Conservation (phyloP, 1,140 invertebrate species). For the Penaeus indicus region DNA sequence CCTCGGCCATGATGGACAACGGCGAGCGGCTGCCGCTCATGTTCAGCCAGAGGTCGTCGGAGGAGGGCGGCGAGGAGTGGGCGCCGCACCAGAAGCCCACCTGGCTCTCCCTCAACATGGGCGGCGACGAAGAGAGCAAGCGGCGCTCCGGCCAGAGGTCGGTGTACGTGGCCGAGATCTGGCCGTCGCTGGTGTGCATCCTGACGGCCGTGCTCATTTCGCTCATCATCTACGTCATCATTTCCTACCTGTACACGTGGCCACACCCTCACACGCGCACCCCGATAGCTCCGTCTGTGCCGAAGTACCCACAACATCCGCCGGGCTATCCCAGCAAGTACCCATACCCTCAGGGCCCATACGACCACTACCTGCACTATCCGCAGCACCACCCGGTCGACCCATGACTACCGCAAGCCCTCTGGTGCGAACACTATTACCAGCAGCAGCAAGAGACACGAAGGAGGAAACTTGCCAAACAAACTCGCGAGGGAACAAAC, state of each 20-base stretch:
- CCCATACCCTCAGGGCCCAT: conserved; percentile 38
- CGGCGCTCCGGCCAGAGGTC: not conserved
- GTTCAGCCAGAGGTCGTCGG: not conserved
- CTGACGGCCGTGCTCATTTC: conserved; percentile 49
- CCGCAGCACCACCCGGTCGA: conserved; percentile 8
- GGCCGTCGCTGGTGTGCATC: conserved; percentile 55
- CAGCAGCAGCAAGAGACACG: not conserved
- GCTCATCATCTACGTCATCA: conserved; percentile 37
- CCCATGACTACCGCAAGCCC: conserved; percentile 42
- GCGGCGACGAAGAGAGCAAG: conserved; percentile 2
- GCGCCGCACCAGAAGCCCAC: conserved; percentile 30
- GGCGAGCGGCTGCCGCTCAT: conserved; percentile 43
- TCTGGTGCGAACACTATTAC: conserved; percentile 41
- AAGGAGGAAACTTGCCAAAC: not conserved
- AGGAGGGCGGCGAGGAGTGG: conserved; percentile 31
- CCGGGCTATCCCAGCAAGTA: conserved; percentile 19
- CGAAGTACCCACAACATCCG: not conserved
- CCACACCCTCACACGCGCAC: conserved; percentile 38
- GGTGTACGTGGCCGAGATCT: conserved; percentile 52
- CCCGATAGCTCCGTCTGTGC: not conserved
- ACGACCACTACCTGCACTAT: conserved; percentile 41
- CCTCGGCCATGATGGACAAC: conserved; percentile 31
- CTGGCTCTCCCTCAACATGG: conserved; percentile 50
- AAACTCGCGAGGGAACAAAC: too few relatives aligned
- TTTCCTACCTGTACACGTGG: conserved; percentile 45